A percentile compares a stretch with the other conserved stretches of the same genome.
Evolutionary conservation across 2,797 vertebrate species (phyloP).

Genomic region (Sebastes jordani): DNA sequence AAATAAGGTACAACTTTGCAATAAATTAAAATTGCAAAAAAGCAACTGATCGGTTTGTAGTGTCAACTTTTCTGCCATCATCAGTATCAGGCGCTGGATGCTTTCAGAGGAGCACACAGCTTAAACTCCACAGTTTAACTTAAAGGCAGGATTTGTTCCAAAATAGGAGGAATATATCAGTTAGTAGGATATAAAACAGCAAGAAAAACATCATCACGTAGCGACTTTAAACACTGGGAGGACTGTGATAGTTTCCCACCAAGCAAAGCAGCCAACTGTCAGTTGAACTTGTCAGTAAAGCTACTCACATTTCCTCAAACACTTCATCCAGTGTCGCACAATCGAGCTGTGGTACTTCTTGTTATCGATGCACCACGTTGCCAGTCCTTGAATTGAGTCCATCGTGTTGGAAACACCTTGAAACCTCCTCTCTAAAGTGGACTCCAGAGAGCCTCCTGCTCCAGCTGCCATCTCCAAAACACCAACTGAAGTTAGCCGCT

Average conservation of each 20-base stretch:
- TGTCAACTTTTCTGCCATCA: background rate
- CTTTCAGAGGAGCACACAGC: background rate
- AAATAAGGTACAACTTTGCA: background rate
- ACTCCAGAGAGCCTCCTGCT: conserved; percentile 84
- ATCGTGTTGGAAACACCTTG: conserved; percentile 91
- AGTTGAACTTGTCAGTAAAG: background rate
- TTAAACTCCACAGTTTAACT: background rate
- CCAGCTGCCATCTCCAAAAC: conserved; percentile 87
- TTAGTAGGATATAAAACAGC: background rate
- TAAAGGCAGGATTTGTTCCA: background rate
- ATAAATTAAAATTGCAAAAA: background rate
- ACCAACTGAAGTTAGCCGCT: conserved; percentile 18
- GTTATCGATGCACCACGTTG: conserved; percentile 96
- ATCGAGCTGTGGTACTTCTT: conserved; percentile 93
- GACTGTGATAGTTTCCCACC: background rate
- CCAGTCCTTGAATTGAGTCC: conserved; percentile 96
- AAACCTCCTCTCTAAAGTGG: conserved; percentile 88
- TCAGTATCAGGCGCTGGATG: background rate
- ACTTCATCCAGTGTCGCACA: conserved; percentile 94
- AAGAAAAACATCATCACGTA: background rate
- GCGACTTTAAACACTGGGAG: background rate
- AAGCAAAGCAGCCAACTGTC: background rate
- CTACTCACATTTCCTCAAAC: conserved; percentile 92
- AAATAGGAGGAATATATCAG: background rate
- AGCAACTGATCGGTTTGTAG: background rate